These are phyloP conservation scores for Cyphomyrus plagiostoma DNA, from an alignment of 2,113 vertebrate species.

Conservation along the genomic window DNA sequence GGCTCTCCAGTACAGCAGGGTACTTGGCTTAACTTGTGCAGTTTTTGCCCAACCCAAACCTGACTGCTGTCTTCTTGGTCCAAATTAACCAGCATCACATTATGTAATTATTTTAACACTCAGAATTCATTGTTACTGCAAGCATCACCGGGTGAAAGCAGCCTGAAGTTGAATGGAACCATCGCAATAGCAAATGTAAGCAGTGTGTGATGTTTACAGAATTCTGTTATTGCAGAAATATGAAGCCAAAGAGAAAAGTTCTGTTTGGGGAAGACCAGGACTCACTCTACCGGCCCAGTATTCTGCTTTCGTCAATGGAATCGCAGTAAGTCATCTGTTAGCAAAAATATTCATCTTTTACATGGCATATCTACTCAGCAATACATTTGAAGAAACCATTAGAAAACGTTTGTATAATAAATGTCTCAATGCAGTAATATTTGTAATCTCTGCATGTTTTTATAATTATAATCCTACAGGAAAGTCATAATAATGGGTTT, in stretches of 20 bases:
- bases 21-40: constrained; percentile 37
- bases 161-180: not conserved
- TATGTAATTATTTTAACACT: not conserved
- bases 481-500: not conserved
- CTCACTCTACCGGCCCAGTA: constrained; percentile 67
- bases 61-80: not conserved
- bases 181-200: not conserved
- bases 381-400: not conserved
- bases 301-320: constrained; percentile 83
- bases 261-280: constrained; percentile 70
- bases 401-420: not conserved
- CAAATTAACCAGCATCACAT: not conserved
- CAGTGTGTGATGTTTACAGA: not conserved
- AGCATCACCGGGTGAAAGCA: not conserved
- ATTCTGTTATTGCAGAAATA: constrained; percentile 56
- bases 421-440: not conserved
- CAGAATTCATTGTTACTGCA: not conserved
- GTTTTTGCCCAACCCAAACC: not conserved
- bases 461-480: not conserved
- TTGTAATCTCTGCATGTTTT: not conserved
- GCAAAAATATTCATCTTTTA: not conserved
- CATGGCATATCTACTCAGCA: not conserved
- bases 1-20: constrained; percentile 73
- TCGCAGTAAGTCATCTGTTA: constrained; percentile 69
- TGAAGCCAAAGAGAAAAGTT: constrained; percentile 63